Percentiles rank a stretch among this genome's conserved stretches.
phyloP scores from a whole-genome alignment of 1,140 invertebrate genomes.

The Antheraea pernyi region DNA sequence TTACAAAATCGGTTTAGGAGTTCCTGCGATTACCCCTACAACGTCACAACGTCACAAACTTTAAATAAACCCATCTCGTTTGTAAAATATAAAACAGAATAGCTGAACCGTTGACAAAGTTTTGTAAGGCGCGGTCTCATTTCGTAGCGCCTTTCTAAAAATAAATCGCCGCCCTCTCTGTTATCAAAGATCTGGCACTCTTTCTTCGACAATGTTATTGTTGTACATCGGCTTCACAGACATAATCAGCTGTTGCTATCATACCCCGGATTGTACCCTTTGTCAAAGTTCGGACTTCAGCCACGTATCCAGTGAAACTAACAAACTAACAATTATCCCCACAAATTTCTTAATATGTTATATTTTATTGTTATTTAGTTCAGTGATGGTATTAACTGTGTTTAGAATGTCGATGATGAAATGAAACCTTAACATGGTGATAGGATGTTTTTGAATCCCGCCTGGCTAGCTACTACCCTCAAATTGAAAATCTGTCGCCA shows the following conservation, averaged over 20 bases:
- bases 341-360: too few relatives aligned
- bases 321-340: not conserved
- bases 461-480: too few relatives aligned
- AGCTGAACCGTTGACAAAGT: not conserved
- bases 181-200: conserved; percentile 1
- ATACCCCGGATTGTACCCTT: not conserved
- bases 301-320: not conserved
- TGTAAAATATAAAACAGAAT: not conserved
- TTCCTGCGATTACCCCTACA: too few relatives aligned
- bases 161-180: not conserved
- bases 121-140: not conserved
- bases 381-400: too few relatives aligned
- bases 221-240: not conserved
- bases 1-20: too few relatives aligned
- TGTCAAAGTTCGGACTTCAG: not conserved
- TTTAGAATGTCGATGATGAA: too few relatives aligned
- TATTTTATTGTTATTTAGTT: too few relatives aligned
- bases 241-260: conserved; percentile 13
- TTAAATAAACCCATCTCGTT: not conserved
- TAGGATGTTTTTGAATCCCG: too few relatives aligned
- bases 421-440: too few relatives aligned
- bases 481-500: too few relatives aligned
- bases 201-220: not conserved
- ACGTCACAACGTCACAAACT: too few relatives aligned
- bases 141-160: not conserved